A percentile compares a stretch with the other conserved stretches of the same genome.
phyloP scores from a whole-genome alignment of 1,140 invertebrate species.

The Drosophila bifasciata region DNA sequence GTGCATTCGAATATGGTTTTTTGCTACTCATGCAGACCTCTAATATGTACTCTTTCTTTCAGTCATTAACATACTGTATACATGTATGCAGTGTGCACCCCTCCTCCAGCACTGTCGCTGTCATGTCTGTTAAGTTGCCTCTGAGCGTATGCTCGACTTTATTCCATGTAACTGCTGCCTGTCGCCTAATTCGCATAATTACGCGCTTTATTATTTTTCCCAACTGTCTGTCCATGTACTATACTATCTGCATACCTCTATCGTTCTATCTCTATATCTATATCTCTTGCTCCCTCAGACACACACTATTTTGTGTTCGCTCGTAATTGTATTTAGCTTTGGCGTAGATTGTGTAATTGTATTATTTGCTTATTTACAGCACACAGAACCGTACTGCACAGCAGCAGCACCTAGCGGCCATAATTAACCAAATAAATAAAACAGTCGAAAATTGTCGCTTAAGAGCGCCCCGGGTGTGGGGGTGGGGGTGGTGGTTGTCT shows the following conservation, averaged over 20 bases:
- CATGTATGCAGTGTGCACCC: background rate
- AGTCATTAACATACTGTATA: background rate
- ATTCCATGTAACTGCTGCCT: slow-evolving; percentile 63
- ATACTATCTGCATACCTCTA: slow-evolving; percentile 6
- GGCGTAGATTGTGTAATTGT: slow-evolving; percentile 68
- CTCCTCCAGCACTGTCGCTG: slow-evolving; percentile 8
- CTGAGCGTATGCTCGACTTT: slow-evolving; percentile 79
- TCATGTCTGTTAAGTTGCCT: slow-evolving; percentile 55
- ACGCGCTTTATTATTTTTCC: slow-evolving; percentile 80
- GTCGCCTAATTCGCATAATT: slow-evolving; percentile 80
- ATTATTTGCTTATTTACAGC: slow-evolving; percentile 75
- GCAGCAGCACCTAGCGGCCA: slow-evolving; percentile 54
- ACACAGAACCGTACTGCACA: slow-evolving; percentile 30
- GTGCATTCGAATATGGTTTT: too few relatives aligned
- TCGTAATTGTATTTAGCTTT: slow-evolving; percentile 79
- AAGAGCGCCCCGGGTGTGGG: too few relatives aligned
- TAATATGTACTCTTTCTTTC: background rate
- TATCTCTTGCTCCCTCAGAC: background rate
- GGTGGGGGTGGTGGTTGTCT: background rate
- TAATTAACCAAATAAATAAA: slow-evolving; percentile 82
- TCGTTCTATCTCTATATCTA: slow-evolving; percentile 3
- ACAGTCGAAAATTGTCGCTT: slow-evolving; percentile 60
- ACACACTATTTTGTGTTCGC: slow-evolving; percentile 7
- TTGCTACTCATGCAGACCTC: too few relatives aligned
- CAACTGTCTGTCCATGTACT: slow-evolving; percentile 47